A percentile compares a stretch with the other conserved stretches of the same genome.
These are phyloP conservation scores for Hypotaenidia okinawae DNA, from an alignment of 2,797 vertebrate genomes.

Conservation along the genomic window DNA sequence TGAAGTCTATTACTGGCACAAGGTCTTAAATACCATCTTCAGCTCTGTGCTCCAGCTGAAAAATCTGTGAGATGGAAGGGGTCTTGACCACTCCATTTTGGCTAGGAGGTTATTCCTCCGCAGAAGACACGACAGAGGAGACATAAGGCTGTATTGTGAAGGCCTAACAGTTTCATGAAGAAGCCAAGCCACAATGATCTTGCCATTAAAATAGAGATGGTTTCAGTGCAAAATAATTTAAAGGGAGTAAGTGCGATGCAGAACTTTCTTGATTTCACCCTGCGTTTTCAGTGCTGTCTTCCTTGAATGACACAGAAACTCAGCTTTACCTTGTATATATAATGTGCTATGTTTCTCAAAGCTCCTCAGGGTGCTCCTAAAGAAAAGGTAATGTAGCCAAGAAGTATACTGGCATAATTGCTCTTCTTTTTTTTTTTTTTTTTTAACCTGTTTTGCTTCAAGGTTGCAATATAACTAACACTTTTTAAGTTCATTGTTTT, in stretches of 20 bases:
- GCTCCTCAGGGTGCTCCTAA: not conserved
- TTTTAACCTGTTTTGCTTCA: not conserved
- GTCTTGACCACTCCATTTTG: not conserved
- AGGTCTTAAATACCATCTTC: not conserved
- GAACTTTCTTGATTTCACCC: not conserved
- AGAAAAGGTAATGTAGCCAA: not conserved
- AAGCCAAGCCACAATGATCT: not conserved
- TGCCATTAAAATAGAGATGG: not conserved
- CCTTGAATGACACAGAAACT: not conserved
- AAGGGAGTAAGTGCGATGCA: not conserved
- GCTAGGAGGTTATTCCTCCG: not conserved
- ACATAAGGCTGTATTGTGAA: rapidly evolving
- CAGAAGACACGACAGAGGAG: not conserved
- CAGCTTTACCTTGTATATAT: not conserved
- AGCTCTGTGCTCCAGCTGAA: not conserved
- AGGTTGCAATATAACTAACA: not conserved
- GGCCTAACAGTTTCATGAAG: not conserved
- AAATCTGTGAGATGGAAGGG: not conserved
- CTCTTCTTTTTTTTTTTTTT: not conserved
- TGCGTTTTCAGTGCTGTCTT: not conserved
- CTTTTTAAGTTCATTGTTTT: not conserved
- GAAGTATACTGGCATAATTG: not conserved
- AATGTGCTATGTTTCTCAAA: not conserved
- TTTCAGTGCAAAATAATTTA: not conserved
- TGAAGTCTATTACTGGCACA: not conserved